Evolutionary conservation across 2,113 vertebrate species (phyloP).

Genomic region (Seriola aureovittata): DNA sequence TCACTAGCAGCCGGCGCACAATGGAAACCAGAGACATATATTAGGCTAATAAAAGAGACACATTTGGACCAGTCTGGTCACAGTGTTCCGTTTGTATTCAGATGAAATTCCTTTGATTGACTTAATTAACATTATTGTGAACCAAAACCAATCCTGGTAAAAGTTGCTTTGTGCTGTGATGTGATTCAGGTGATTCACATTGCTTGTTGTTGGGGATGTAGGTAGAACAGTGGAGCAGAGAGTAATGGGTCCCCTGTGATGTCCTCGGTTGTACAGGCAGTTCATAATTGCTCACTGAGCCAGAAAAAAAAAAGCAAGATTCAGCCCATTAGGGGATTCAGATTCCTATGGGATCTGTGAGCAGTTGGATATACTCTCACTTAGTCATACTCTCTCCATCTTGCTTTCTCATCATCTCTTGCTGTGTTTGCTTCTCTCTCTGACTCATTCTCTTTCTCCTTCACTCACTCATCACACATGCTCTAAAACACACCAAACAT

Average conservation of each 20-base stretch:
- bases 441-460: background rate
- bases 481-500: background rate
- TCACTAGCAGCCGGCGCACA: too few relatives aligned
- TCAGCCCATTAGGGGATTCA: constrained; percentile 65
- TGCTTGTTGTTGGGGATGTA: constrained; percentile 16
- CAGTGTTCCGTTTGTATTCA: background rate
- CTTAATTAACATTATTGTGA: background rate
- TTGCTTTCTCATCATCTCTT: background rate
- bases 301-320: constrained; percentile 59
- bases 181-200: constrained; percentile 13
- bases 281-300: constrained; percentile 63
- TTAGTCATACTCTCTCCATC: constrained; percentile 12
- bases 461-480: background rate
- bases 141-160: background rate
- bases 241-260: constrained; percentile 54
- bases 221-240: constrained; percentile 48
- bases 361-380: constrained; percentile 32
- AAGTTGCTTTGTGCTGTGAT: constrained; percentile 1
- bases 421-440: background rate
- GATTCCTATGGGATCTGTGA: constrained; percentile 60
- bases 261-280: constrained; percentile 37
- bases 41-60: too few relatives aligned
- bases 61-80: background rate
- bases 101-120: background rate
- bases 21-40: too few relatives aligned